Evolutionary conservation across 2,113 vertebrate species (phyloP).

Genomic region (Sebastes schlegelii): DNA sequence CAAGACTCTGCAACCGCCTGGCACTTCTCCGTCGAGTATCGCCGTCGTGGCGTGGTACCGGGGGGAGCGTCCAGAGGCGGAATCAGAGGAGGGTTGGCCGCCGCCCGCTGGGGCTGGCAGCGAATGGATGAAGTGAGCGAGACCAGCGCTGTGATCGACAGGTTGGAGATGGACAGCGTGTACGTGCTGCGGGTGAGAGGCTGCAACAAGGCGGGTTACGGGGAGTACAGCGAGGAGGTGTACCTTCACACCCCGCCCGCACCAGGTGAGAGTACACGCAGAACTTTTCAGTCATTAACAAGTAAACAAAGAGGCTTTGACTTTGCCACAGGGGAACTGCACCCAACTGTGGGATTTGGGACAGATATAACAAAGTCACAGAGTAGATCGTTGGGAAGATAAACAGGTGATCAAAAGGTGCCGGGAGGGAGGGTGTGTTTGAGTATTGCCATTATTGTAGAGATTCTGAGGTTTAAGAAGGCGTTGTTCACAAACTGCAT

Average conservation of each 20-base stretch:
- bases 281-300: background rate
- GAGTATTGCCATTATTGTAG: background rate
- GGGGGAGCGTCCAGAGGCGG: conserved; percentile 82
- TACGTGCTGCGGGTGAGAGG: conserved; percentile 93
- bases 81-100: conserved; percentile 87
- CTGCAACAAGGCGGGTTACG: conserved; percentile 94
- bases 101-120: conserved; percentile 92
- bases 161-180: conserved; percentile 92
- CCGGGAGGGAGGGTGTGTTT: background rate
- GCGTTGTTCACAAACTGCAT: background rate
- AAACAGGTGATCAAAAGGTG: background rate
- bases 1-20: conserved; percentile 91
- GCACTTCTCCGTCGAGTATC: conserved; percentile 95
- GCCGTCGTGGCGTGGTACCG: conserved; percentile 87
- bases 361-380: background rate
- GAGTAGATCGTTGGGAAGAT: background rate
- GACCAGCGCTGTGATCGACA: conserved; percentile 91
- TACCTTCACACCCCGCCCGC: conserved; percentile 95
- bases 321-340: background rate
- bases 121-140: conserved; percentile 91
- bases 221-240: conserved; percentile 97
- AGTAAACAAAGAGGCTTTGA: background rate
- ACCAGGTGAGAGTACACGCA: conserved; percentile 84
- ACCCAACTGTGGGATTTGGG: background rate
- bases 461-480: background rate